Evolutionary conservation across 1,140 invertebrate species (phyloP).

Genomic region (Bactericera cockerelli): DNA sequence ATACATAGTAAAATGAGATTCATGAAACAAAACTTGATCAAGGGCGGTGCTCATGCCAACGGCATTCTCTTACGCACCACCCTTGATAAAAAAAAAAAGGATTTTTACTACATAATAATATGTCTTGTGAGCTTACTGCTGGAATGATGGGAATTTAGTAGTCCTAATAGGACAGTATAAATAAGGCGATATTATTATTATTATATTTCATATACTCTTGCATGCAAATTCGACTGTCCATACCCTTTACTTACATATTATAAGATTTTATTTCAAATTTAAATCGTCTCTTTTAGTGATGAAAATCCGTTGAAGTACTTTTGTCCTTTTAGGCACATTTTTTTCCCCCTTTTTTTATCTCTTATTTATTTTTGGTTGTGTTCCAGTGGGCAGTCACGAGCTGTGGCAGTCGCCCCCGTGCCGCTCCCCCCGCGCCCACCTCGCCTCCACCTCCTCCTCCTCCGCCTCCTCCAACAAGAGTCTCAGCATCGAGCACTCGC

Average conservation of each 20-base stretch:
- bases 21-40: no score
- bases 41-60: no score
- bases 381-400: slow-evolving; percentile 2
- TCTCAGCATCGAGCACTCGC: slow-evolving; percentile 25
- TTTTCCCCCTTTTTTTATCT: no score
- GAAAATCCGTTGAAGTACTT: slow-evolving; percentile 3
- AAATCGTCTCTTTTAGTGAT: no score
- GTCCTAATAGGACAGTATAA: no score
- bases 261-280: background rate
- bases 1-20: no score
- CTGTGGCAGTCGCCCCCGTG: background rate
- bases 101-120: no score
- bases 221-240: background rate
- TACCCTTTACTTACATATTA: background rate
- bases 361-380: no score
- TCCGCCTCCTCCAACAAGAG: slow-evolving; percentile 8
- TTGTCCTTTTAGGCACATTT: no score
- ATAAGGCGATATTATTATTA: background rate
- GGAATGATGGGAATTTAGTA: no score
- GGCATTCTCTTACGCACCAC: background rate
- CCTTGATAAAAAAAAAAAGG: background rate
- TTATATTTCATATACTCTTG: background rate
- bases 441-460: slow-evolving; percentile 8
- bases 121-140: no score
- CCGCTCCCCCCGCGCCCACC: background rate